Evolutionary conservation across 2,113 vertebrate species (phyloP), one percentile per base, ranked within the genome.

Genomic region (Tyrannus savana): DNA sequence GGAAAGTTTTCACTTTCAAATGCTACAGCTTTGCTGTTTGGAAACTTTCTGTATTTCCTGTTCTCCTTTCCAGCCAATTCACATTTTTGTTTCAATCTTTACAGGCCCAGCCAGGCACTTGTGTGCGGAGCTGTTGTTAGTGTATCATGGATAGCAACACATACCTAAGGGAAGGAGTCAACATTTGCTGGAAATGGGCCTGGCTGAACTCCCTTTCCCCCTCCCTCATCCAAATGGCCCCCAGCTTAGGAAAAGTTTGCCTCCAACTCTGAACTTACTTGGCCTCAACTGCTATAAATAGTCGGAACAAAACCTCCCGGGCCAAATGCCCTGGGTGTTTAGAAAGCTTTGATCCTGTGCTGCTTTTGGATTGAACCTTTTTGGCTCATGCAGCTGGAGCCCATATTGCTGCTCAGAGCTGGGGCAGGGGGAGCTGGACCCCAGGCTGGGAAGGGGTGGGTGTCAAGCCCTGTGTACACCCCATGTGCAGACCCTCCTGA

Each of bases 251-350:
- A 95, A 94, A 96, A 96, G 73, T 94, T 93, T 87, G 79, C 76
- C 77, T 96, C 88, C 88, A 96, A 10, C 86, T 90, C 93, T 96
- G 96, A 96, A 96, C 95, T 96, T 1, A 5, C 49, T 78, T 90
- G 94, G 95, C 94, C 94, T 69, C 88, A 90, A 12, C 42, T 88
- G 83, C 96, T 96, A 94, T 96, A 95, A 97, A 96, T 97, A 97
- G 92, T 75, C 2, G 11, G 95, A 93, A 96, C 90, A 96, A 96
- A 96, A 92, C 84, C 93, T 92, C 90, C 90, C 0, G 1, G 84
- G 95, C 96, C 95, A 95, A 94, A 95, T 87, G 92, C 83, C 88
- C 95, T 3, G 77, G 92, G 90, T 93, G 83, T 94, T 94, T 96
- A 47, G 88, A 92, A 94, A 94, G 95, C 95, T 96, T 96, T 95